phyloP scores from a whole-genome alignment of 2,797 vertebrate species.

The Cynopterus sphinx region DNA sequence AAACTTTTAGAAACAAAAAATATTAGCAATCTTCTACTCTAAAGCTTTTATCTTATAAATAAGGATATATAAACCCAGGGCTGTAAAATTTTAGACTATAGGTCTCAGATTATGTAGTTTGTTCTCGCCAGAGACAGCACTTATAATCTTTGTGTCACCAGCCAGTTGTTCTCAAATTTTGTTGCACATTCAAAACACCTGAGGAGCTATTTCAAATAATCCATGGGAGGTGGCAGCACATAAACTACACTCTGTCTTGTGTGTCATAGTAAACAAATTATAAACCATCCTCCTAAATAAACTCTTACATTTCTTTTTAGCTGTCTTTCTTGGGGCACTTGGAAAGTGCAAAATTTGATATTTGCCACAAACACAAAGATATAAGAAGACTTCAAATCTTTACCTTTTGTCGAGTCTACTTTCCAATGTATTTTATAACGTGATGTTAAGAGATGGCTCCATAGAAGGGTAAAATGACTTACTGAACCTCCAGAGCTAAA shows the following conservation, averaged over 20 bases:
- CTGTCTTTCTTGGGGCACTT: background rate
- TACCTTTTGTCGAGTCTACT: background rate
- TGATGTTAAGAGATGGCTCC: background rate
- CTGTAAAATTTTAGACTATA: background rate
- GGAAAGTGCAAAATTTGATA: background rate
- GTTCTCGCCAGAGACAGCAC: background rate
- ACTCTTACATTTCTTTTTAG: background rate
- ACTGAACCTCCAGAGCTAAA: background rate
- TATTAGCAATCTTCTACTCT: background rate
- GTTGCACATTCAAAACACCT: background rate
- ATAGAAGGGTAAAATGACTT: background rate
- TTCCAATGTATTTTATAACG: background rate
- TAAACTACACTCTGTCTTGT: background rate
- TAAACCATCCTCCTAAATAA: background rate
- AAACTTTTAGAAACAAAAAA: background rate
- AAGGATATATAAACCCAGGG: background rate
- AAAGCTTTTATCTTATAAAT: slow-evolving; percentile 35
- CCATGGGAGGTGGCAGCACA: background rate
- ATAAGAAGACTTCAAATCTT: background rate
- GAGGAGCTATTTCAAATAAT: background rate
- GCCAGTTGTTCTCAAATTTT: background rate
- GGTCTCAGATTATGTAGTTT: background rate
- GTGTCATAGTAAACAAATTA: background rate
- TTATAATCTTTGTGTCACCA: background rate
- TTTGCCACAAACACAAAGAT: background rate